phyloP scores from a whole-genome alignment of 2,888 invertebrate species.

The Mythimna albipuncta region DNA sequence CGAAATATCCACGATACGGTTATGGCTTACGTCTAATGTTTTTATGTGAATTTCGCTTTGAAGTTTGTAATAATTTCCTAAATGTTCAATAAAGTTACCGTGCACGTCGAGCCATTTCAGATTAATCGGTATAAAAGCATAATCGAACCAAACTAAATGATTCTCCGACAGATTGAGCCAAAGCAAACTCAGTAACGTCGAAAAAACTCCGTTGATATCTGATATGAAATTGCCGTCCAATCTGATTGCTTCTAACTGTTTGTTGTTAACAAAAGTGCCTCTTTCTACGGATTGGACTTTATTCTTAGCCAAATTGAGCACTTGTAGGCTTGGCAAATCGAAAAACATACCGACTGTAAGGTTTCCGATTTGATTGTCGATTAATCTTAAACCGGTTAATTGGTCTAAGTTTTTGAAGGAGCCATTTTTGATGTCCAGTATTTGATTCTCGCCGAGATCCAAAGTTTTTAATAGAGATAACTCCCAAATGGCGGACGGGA shows the following conservation, averaged over 20 bases:
- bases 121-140: conserved; percentile 96
- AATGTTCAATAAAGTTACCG: conserved; percentile 96
- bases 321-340: conserved; percentile 95
- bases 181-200: conserved; percentile 94
- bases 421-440: conserved; percentile 95
- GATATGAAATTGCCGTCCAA: conserved; percentile 96
- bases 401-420: conserved; percentile 96
- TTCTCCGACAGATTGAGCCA: conserved; percentile 97
- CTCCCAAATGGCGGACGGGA: conserved; percentile 95
- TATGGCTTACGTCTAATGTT: conserved; percentile 97
- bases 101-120: conserved; percentile 97
- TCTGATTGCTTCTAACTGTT: conserved; percentile 95
- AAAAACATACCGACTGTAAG: conserved; percentile 96
- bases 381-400: conserved; percentile 96
- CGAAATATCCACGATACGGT: conserved; percentile 95
- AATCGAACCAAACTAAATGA: conserved; percentile 97
- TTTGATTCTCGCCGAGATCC: conserved; percentile 97
- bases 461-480: conserved; percentile 96
- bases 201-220: conserved; percentile 97
- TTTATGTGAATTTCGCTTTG: conserved; percentile 95
- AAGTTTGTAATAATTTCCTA: conserved; percentile 96
- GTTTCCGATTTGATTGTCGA: conserved; percentile 97
- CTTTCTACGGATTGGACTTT: conserved; percentile 96
- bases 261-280: conserved; percentile 95
- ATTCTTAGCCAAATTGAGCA: conserved; percentile 97